Evolutionary conservation across 2,888 invertebrate genomes (phyloP), one percentile per base, ranked within the genome.

Genomic region (Drosophila phalerata): DNA sequence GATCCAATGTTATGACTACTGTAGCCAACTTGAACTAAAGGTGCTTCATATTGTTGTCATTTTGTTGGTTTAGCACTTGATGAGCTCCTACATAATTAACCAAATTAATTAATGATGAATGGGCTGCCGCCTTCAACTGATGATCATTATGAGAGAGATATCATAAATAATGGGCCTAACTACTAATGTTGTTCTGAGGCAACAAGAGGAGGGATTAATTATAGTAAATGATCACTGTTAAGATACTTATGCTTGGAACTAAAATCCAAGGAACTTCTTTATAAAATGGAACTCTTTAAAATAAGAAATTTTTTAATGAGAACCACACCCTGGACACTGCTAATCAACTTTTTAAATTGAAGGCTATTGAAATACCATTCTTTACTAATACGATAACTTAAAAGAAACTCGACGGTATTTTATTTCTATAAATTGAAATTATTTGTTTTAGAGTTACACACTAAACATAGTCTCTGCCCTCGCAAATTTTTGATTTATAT

Each of bases 81-180:
- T 11, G 40, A 51, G 55, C 57, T 32, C 32, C 56, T 37, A 38
- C 52, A 61, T 61, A 74, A 55, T 74, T 74, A 65, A 58, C 38
- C 25, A 47, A 22, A 48, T 62, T 48, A 58, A 58, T 62, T 40
- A 62, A 47, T 68, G 68, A 72, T 64, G 37, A 73, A 77, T 56
- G 40, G 22, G 5, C 51, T 34, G 34, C 32, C 47, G 47, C 17
- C n/a, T 43, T 25, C 25, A 13, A 40, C 19, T 5, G 19, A 19
- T 28, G 15, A n/a, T 28, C 17, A 32, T 25, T 15, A 0, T 43
- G 65, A 60, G 65, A 62, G 76, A 51, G 45, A 62, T 22, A 38
- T 25, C 19, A 40, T 10, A 37, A 45, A 45, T 48, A 61, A 52
- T 65, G 5, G 42, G 66, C 37, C 10, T 5, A 37, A 9, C 9